These are phyloP conservation scores for Hippoglossus stenolepis DNA, from an alignment of 2,113 vertebrate genomes.

Conservation along the genomic window DNA sequence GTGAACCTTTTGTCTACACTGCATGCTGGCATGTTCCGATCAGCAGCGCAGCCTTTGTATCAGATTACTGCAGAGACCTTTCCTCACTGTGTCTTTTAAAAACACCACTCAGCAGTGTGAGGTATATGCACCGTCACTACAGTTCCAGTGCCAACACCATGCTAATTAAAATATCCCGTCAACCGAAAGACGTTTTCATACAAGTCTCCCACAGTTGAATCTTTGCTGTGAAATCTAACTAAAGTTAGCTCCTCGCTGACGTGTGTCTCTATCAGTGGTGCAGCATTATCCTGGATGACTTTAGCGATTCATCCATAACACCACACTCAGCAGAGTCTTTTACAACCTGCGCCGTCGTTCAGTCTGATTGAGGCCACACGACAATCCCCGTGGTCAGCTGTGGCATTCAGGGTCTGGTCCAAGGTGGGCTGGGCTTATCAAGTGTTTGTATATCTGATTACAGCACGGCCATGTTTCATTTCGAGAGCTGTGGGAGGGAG, in stretches of 20 bases:
- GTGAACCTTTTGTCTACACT: slow-evolving; percentile 34
- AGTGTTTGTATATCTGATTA: slow-evolving; percentile 35
- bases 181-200: neutral
- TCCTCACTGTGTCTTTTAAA: slow-evolving; percentile 2
- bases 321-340: slow-evolving; percentile 53
- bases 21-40: slow-evolving; percentile 35
- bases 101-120: slow-evolving; percentile 16
- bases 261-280: slow-evolving; percentile 7
- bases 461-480: slow-evolving; percentile 14
- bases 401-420: slow-evolving; percentile 26
- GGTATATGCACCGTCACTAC: slow-evolving; percentile 16
- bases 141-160: slow-evolving; percentile 22
- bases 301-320: slow-evolving; percentile 55
- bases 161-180: neutral
- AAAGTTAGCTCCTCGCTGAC: neutral
- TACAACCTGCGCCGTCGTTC: slow-evolving; percentile 38
- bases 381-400: slow-evolving; percentile 23
- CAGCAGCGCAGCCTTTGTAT: slow-evolving; percentile 47
- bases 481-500: slow-evolving; percentile 2
- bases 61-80: slow-evolving; percentile 52
- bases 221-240: slow-evolving; percentile 12
- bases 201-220: neutral
- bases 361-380: slow-evolving; percentile 17
- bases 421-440: slow-evolving; percentile 27
- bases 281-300: slow-evolving; percentile 53